These are phyloP conservation scores for Brienomyrus brachyistius DNA, from an alignment of 2,113 vertebrate genomes.

Conservation along the genomic window DNA sequence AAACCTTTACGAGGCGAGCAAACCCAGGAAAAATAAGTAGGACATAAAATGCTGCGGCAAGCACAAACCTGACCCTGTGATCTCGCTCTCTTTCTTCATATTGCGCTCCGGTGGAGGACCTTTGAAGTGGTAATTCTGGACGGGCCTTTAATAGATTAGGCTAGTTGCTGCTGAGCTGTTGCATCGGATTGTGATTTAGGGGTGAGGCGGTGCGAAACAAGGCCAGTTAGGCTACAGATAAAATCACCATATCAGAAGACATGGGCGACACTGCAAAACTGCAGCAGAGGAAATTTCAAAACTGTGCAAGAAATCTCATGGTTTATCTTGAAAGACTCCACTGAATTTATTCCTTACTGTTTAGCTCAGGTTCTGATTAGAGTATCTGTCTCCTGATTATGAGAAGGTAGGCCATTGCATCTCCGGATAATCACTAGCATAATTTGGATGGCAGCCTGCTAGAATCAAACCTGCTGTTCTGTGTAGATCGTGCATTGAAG, in stretches of 20 bases:
- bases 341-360: neutral
- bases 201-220: constrained; percentile 39
- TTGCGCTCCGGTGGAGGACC: neutral
- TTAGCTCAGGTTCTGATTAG: neutral
- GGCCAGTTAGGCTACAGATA: constrained; percentile 38
- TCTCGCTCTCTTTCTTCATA: neutral
- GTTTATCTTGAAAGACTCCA: neutral
- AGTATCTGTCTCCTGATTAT: neutral
- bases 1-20: constrained; percentile 27
- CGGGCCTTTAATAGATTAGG: constrained; percentile 28
- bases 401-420: neutral
- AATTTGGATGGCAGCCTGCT: neutral
- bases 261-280: constrained; percentile 29
- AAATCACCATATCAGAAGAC: constrained; percentile 55
- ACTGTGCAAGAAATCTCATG: neutral
- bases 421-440: neutral
- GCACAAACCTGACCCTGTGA: neutral
- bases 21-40: constrained; percentile 2
- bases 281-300: neutral
- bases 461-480: neutral
- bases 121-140: constrained; percentile 35
- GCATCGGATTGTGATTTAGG: constrained; percentile 51
- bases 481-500: neutral
- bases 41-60: neutral
- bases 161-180: constrained; percentile 41